A percentile compares a stretch with the other conserved stretches of the same genome.
phyloP scores from a whole-genome alignment of 2,888 invertebrate genomes.

The Cyrtodaria siliqua region DNA sequence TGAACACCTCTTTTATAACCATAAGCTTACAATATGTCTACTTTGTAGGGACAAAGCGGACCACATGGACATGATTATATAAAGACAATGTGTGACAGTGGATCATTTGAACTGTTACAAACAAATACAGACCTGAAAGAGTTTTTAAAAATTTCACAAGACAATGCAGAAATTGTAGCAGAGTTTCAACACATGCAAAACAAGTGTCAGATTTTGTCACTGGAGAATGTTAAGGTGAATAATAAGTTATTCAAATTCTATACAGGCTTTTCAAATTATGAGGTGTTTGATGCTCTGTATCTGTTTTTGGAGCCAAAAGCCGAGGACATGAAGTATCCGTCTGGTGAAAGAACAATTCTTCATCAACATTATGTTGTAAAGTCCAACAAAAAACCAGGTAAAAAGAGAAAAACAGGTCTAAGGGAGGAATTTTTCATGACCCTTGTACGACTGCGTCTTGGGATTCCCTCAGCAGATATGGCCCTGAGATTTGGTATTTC shows the following conservation, averaged over 20 bases:
- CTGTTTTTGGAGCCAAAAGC: slow-evolving; percentile 25
- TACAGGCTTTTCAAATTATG: slow-evolving; percentile 16
- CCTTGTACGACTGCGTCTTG: slow-evolving; percentile 31
- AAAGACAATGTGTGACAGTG: too few species aligned
- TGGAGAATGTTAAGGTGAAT: not conserved
- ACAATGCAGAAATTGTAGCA: not conserved
- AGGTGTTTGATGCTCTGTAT: slow-evolving; percentile 22
- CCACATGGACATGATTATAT: too few species aligned
- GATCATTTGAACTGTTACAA: too few species aligned
- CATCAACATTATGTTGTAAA: slow-evolving; percentile 13
- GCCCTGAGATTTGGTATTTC: slow-evolving; percentile 28
- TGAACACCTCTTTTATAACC: too few species aligned
- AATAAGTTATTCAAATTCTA: slow-evolving; percentile 11
- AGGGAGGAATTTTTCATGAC: slow-evolving; percentile 35
- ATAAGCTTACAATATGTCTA: too few species aligned
- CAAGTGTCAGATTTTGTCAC: not conserved
- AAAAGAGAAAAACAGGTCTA: not conserved
- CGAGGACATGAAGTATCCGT: slow-evolving; percentile 15
- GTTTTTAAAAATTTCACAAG: too few species aligned
- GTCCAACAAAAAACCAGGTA: slow-evolving; percentile 20
- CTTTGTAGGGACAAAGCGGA: too few species aligned
- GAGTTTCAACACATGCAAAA: not conserved
- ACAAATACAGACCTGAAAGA: too few species aligned
- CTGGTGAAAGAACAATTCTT: slow-evolving; percentile 18
- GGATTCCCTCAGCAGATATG: slow-evolving; percentile 17